Base-by-base conservation (phyloP, 2,888 invertebrate species). In the Drosophila buzzatii region DNA sequence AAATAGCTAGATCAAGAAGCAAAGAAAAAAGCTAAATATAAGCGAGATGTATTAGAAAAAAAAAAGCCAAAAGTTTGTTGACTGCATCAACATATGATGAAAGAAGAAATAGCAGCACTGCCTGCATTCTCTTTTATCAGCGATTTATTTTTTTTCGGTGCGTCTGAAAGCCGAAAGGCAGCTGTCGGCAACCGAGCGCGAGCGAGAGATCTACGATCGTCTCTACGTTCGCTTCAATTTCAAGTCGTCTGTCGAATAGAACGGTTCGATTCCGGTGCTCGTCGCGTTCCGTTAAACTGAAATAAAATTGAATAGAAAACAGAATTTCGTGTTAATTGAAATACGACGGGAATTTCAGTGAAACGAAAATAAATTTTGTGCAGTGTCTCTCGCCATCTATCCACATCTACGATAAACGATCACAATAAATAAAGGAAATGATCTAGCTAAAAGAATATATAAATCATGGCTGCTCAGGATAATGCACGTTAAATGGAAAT, bases 241-340 rank as follows among this genome's bases (percentile, higher is more conserved):
- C 56, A 75, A 75, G 64, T 90, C 77, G 77, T 83, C 90, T 76
- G 88, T 79, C 71, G 89, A 78, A 79, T 78, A 79, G 89, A 76
- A 69, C 80, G 84, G 74, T 70, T 42, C 65, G 72, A 66, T 67
- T 85, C 81, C 90, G 89, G 83, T 76, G 64, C 27, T 55, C 57
- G 49, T 41, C 39, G 62, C 35, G 49, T 10, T 64, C 47, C 53
- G 35, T 51, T 45, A 52, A 35, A 76, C 12, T 41, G 3, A 55
- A 55, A 55, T 41, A 41, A 31, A 41, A 55, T 55, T 60, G 41
- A 49, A 20, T 23, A 52, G 16, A 27, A 51, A 70, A 64, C 5
- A 55, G 23, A 55, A 55, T 18, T 59, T 64, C 49, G 77, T 76
- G 77, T 47, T 66, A 85, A 71, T 73, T 85, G 70, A 70, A 68